A percentile compares a stretch with the other conserved stretches of the same genome.
Conservation (phyloP, 2,797 vertebrate genomes). For the Moxostoma hubbsi region DNA sequence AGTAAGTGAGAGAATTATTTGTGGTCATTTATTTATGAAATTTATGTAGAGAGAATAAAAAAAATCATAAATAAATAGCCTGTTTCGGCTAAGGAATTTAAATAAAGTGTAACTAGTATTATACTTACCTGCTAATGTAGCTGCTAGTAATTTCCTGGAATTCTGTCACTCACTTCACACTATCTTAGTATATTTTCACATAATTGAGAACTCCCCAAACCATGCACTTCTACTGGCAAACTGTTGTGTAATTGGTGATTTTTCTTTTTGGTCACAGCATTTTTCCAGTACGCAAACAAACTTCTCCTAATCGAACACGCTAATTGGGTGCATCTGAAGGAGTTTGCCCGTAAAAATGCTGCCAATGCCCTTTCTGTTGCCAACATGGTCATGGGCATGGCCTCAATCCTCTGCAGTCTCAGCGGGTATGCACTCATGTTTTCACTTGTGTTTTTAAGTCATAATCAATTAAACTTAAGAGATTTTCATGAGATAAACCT, state of each 20-base stretch:
- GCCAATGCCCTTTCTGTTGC: constrained; percentile 87
- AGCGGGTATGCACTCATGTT: constrained; percentile 77
- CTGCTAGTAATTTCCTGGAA: constrained; percentile 15
- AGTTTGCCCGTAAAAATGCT: constrained; percentile 86
- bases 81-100: not conserved
- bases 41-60: not conserved
- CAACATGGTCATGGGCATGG: constrained; percentile 89
- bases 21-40: not conserved
- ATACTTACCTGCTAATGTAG: not conserved
- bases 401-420: constrained; percentile 90
- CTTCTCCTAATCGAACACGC: constrained; percentile 74
- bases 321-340: constrained; percentile 72
- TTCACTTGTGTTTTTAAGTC: not conserved
- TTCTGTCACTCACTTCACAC: constrained; percentile 4
- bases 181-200: constrained; percentile 46
- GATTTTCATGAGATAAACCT: too few species aligned
- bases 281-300: constrained; percentile 80
- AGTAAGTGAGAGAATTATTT: not conserved
- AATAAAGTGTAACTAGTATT: constrained; percentile 11
- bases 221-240: not conserved
- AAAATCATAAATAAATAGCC: not conserved
- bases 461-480: not conserved
- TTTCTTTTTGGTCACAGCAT: constrained; percentile 75
- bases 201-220: constrained; percentile 29
- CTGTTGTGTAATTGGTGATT: constrained; percentile 62